phyloP scores from a whole-genome alignment of 2,113 vertebrate genomes.

The Orientallactaga bullata region DNA sequence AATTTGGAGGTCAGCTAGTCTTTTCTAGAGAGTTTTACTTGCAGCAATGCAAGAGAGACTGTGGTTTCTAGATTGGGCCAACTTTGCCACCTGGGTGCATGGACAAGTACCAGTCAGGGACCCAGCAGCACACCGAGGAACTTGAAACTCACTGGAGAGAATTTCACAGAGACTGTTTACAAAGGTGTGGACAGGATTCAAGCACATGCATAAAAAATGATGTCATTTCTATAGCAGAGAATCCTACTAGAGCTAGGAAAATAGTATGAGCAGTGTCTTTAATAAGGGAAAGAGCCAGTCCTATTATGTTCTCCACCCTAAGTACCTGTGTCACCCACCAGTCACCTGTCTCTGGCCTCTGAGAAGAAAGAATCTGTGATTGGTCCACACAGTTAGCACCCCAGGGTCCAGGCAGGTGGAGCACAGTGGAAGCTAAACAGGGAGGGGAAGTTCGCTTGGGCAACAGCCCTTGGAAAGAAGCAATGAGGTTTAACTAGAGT shows the following conservation, averaged over 20 bases:
- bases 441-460: background rate
- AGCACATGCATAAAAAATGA: background rate
- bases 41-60: constrained; percentile 12
- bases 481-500: background rate
- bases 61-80: background rate
- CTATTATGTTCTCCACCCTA: background rate
- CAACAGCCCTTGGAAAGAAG: background rate
- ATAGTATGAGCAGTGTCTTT: background rate
- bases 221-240: background rate
- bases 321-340: background rate
- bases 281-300: background rate
- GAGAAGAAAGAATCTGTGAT: background rate
- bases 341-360: background rate
- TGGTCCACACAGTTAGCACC: background rate
- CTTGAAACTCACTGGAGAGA: background rate
- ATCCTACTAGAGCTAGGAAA: background rate
- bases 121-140: background rate
- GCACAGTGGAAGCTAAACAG: background rate
- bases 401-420: background rate
- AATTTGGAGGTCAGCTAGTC: background rate
- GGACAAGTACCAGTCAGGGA: background rate
- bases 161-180: background rate
- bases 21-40: background rate
- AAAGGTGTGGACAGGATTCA: background rate
- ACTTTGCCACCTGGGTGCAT: background rate